Percentiles rank a stretch among this genome's conserved stretches.
Conservation (phyloP, 1,140 invertebrate species). For the Caenorhabditis remanei region DNA sequence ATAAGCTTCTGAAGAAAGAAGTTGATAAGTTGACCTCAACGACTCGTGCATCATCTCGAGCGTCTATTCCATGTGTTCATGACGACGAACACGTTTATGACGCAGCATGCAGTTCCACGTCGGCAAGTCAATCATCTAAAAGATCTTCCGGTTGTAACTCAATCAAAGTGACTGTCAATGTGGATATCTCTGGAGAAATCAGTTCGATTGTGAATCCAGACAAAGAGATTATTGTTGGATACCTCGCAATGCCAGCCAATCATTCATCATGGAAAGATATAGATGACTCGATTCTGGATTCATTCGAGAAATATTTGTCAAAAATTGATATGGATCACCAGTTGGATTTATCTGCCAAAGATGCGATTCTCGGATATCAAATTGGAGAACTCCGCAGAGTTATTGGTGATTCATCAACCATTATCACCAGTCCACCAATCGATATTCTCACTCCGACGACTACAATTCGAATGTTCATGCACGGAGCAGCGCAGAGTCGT, state of each 20-base stretch:
- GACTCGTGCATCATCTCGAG: constrained; percentile 64
- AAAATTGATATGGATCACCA: constrained; percentile 91
- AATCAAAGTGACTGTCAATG: constrained; percentile 63
- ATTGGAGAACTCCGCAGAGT: constrained; percentile 85
- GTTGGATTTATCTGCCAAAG: constrained; percentile 86
- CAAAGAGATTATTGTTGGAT: constrained; percentile 84
- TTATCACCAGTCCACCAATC: constrained; percentile 61
- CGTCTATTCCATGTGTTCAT: constrained; percentile 60
- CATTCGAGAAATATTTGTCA: constrained; percentile 92
- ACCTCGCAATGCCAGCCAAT: constrained; percentile 73
- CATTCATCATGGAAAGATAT: constrained; percentile 86
- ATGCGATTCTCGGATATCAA: constrained; percentile 91
- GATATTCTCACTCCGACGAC: constrained; percentile 70
- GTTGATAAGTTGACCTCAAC: constrained; percentile 86
- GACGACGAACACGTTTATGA: constrained; percentile 66
- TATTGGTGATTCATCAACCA: constrained; percentile 4
- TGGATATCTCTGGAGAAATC: constrained; percentile 62
- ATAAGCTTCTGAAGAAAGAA: constrained; percentile 94
- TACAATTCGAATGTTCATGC: constrained; percentile 80
- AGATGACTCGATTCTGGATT: constrained; percentile 89
- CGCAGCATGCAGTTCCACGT: constrained; percentile 49
- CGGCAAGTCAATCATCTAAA: constrained; percentile 46
- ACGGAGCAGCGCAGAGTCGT: constrained; percentile 84
- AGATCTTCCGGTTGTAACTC: constrained; percentile 58
- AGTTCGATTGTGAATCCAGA: constrained; percentile 59